Evolutionary conservation across 2,113 vertebrate genomes (phyloP).

Genomic region (Daboia siamensis): DNA sequence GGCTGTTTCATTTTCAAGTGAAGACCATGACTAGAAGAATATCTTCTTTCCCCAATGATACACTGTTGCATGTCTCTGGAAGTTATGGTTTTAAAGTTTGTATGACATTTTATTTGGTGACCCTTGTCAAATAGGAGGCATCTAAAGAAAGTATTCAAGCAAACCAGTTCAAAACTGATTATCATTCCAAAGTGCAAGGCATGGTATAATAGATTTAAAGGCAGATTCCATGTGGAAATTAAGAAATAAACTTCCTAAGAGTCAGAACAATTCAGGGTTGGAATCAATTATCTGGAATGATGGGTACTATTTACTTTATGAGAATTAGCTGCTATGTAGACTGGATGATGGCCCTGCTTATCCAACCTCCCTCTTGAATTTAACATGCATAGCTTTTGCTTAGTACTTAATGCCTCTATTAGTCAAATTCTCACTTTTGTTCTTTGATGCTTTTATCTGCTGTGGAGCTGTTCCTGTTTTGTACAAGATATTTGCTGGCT

Average conservation of each 20-base stretch:
- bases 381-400: constrained; percentile 14
- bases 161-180: not conserved
- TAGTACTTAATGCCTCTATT: constrained; percentile 5
- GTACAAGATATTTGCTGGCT: not conserved
- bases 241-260: not conserved
- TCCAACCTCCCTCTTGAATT: not conserved
- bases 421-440: not conserved
- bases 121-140: not conserved
- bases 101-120: not conserved
- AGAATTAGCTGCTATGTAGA: not conserved
- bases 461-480: not conserved
- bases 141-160: not conserved
- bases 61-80: not conserved
- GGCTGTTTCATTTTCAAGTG: not conserved
- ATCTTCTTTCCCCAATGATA: not conserved
- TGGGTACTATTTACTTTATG: not conserved
- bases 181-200: not conserved
- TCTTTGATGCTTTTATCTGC: not conserved
- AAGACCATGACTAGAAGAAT: not conserved
- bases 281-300: not conserved
- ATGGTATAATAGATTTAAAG: not conserved
- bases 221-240: not conserved
- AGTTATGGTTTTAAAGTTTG: not conserved
- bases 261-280: not conserved
- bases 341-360: not conserved